Evolutionary conservation across 2,797 vertebrate genomes (phyloP).

Genomic region (Austrolebias charrua): DNA sequence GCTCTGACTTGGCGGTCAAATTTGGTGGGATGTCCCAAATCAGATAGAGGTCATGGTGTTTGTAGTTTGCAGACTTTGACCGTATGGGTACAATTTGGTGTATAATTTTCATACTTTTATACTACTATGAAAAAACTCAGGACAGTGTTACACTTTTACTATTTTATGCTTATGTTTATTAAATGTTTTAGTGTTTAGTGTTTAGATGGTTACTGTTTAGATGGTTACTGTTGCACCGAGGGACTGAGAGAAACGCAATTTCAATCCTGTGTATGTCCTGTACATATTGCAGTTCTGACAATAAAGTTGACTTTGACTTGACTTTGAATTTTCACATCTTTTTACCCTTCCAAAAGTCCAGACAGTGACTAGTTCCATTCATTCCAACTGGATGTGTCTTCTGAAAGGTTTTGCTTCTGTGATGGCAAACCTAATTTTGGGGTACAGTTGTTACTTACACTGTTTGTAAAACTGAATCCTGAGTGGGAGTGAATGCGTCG

Average conservation of each 20-base stretch:
- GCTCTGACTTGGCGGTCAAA: slow-evolving; percentile 92
- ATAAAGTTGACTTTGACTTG: no score
- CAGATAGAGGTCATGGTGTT: slow-evolving; percentile 99
- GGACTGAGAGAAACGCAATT: no score
- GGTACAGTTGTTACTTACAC: slow-evolving; percentile 40
- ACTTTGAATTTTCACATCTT: slow-evolving; percentile 90
- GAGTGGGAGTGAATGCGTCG: slow-evolving; percentile 30
- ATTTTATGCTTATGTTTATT: no score
- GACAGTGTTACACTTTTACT: no score
- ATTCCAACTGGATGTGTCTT: slow-evolving; percentile 22
- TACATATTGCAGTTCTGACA: no score
- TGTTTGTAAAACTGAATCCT: slow-evolving; percentile 53
- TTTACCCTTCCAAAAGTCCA: slow-evolving; percentile 83
- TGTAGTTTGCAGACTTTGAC: slow-evolving; percentile 91
- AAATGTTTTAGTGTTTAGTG: no score
- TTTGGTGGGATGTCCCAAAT: slow-evolving; percentile 87
- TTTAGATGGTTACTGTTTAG: no score
- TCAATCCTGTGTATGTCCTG: no score
- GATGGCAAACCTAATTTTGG: slow-evolving; percentile 41
- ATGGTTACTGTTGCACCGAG: no score
- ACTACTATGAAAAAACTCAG: no score
- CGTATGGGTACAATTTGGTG: slow-evolving; percentile 90
- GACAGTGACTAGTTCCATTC: slow-evolving; percentile 85
- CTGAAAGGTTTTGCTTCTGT: slow-evolving; percentile 49
- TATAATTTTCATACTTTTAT: no score